phyloP scores from a whole-genome alignment of 2,797 vertebrate species.

The Heliangelus exortis region DNA sequence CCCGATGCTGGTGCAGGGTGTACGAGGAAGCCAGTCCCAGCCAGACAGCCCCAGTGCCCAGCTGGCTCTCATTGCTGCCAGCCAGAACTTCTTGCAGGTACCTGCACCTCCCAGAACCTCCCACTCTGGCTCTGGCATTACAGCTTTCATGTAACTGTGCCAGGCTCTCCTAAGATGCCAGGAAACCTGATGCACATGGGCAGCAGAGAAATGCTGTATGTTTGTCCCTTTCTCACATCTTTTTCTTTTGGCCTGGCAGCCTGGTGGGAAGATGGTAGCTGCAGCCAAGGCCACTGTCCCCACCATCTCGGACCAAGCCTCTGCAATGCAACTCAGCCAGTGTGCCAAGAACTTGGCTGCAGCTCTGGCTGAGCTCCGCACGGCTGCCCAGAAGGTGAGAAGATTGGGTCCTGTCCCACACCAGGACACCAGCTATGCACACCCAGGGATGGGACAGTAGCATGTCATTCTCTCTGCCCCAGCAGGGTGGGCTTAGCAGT shows the following conservation, averaged over 20 bases:
- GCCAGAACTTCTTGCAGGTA: slow-evolving; percentile 98
- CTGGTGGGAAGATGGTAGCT: slow-evolving; percentile 95
- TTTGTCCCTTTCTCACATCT: background rate
- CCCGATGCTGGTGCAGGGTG: slow-evolving; percentile 94
- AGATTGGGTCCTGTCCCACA: background rate
- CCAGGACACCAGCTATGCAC: background rate
- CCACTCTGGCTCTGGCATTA: background rate
- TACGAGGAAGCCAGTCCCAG: slow-evolving; percentile 95
- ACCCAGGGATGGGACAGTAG: background rate
- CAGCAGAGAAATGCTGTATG: background rate
- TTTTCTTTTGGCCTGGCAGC: slow-evolving; percentile 76
- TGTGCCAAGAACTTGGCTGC: slow-evolving; percentile 93
- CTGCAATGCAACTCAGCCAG: slow-evolving; percentile 97
- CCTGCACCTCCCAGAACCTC: fast-evolving
- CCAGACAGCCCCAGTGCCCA: slow-evolving; percentile 96
- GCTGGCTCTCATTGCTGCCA: slow-evolving; percentile 92
- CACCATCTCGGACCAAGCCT: slow-evolving; percentile 93
- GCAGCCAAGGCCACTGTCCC: slow-evolving; percentile 94
- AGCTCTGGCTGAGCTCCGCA: slow-evolving; percentile 91
- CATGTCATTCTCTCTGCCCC: fast-evolving
- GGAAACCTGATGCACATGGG: background rate
- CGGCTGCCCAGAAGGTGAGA: slow-evolving; percentile 92
- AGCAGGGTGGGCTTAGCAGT: background rate
- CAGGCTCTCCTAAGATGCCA: background rate
- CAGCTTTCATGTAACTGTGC: background rate